phyloP scores from a whole-genome alignment of 2,888 invertebrate species.

The Nomada fucata region DNA sequence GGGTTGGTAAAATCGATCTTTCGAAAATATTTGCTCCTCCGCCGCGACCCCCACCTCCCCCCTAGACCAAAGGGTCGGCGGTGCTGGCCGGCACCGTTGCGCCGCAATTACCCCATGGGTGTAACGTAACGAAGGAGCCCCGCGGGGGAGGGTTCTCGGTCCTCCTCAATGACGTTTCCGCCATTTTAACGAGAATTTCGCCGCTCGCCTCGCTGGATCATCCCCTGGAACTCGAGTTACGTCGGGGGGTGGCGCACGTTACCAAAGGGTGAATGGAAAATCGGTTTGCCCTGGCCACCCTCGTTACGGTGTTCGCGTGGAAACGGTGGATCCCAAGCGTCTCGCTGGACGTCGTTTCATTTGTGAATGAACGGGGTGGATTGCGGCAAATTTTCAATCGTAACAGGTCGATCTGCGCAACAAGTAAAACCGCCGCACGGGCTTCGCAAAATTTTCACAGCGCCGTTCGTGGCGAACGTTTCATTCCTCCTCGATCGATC shows the following conservation, averaged over 20 bases:
- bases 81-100: not conserved
- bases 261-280: not conserved
- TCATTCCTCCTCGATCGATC: too few relatives aligned
- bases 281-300: not conserved
- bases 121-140: not conserved
- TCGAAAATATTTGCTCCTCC: slow-evolving; percentile 71
- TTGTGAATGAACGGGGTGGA: too few relatives aligned
- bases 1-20: slow-evolving; percentile 70
- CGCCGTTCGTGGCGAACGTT: too few relatives aligned
- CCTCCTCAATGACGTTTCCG: slow-evolving; percentile 31
- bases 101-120: not conserved
- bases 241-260: too few relatives aligned
- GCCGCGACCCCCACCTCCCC: slow-evolving; percentile 23
- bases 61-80: not conserved
- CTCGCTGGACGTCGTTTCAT: too few relatives aligned
- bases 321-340: not conserved
- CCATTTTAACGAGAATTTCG: slow-evolving; percentile 43
- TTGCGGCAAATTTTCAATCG: too few relatives aligned
- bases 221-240: not conserved
- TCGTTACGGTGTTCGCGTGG: not conserved
- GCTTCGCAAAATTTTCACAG: too few relatives aligned
- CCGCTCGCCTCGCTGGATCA: not conserved
- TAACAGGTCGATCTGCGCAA: too few relatives aligned
- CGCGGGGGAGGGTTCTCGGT: not conserved
- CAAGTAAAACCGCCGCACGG: too few relatives aligned